Conservation (phyloP, 1,140 invertebrate genomes). For the fruit fly (Drosophila melanogaster) region DNA sequence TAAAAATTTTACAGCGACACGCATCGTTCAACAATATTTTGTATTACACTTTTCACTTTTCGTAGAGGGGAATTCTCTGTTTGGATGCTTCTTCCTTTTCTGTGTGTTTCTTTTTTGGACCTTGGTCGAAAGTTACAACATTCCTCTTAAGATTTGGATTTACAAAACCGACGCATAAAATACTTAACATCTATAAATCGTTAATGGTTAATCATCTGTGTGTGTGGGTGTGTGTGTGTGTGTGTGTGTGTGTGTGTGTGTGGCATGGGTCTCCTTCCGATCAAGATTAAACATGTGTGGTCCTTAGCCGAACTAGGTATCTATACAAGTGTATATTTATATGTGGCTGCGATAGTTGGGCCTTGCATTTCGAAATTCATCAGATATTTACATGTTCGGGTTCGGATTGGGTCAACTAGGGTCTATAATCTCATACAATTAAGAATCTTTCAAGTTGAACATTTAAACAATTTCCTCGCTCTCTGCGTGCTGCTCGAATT, state of each 20-base stretch:
- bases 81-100: slow-evolving; percentile 13
- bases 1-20: slow-evolving; percentile 81
- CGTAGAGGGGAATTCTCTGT: slow-evolving; percentile 26
- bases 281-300: slow-evolving; percentile 20
- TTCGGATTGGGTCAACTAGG: slow-evolving; percentile 52
- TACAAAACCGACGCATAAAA: slow-evolving; percentile 80
- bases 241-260: slow-evolving; percentile 19
- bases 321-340: slow-evolving; percentile 60
- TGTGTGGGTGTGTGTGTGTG: slow-evolving; percentile 12
- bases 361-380: slow-evolving; percentile 12
- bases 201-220: slow-evolving; percentile 47
- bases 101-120: slow-evolving; percentile 7
- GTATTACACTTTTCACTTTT: slow-evolving; percentile 41
- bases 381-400: slow-evolving; percentile 16
- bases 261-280: slow-evolving; percentile 23
- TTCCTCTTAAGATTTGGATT: slow-evolving; percentile 51
- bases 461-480: slow-evolving; percentile 31
- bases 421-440: slow-evolving; percentile 60
- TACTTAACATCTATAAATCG: slow-evolving; percentile 63
- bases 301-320: slow-evolving; percentile 35
- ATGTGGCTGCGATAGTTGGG: slow-evolving; percentile 3
- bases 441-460: slow-evolving; percentile 35
- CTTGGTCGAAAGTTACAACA: slow-evolving; percentile 66
- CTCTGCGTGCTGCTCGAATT: background rate
- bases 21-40: slow-evolving; percentile 77